Evolutionary conservation across 1,140 invertebrate genomes (phyloP).

Genomic region (Ostrea edulis): DNA sequence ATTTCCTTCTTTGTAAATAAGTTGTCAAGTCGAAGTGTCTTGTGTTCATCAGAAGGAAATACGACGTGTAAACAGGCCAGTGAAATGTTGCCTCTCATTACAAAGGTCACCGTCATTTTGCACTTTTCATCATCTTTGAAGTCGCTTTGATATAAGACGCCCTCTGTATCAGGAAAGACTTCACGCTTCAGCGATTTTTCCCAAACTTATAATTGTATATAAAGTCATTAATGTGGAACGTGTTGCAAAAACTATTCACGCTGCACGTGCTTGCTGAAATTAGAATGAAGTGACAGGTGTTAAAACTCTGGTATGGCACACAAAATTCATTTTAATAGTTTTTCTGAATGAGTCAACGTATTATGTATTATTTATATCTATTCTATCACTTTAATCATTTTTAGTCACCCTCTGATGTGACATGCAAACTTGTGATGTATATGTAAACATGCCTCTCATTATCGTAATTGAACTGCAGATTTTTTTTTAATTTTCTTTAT

Average conservation of each 20-base stretch:
- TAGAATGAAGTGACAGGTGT: constrained; percentile 8
- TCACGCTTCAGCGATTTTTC: not conserved
- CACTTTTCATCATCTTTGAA: constrained; percentile 25
- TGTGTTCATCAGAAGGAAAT: not conserved
- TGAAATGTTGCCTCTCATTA: not conserved
- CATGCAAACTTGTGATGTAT: not conserved
- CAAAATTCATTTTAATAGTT: not conserved
- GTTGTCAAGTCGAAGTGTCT: not conserved
- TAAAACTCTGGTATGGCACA: not conserved
- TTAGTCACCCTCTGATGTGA: not conserved
- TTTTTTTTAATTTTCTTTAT: too few relatives aligned
- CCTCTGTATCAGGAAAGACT: constrained; percentile 18
- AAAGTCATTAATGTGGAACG: not conserved
- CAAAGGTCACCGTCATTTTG: constrained; percentile 1
- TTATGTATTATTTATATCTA: not conserved
- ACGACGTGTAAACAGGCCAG: not conserved
- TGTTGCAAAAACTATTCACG: not conserved
- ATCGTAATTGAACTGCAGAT: not conserved
- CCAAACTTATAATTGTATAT: not conserved
- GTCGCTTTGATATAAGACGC: not conserved
- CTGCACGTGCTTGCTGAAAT: not conserved
- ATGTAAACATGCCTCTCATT: not conserved
- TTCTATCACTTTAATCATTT: not conserved
- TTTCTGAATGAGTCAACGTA: constrained; percentile 37
- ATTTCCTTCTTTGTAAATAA: constrained; percentile 14